phyloP scores from a whole-genome alignment of 2,797 vertebrate genomes.

The Rhynchotus rufescens region DNA sequence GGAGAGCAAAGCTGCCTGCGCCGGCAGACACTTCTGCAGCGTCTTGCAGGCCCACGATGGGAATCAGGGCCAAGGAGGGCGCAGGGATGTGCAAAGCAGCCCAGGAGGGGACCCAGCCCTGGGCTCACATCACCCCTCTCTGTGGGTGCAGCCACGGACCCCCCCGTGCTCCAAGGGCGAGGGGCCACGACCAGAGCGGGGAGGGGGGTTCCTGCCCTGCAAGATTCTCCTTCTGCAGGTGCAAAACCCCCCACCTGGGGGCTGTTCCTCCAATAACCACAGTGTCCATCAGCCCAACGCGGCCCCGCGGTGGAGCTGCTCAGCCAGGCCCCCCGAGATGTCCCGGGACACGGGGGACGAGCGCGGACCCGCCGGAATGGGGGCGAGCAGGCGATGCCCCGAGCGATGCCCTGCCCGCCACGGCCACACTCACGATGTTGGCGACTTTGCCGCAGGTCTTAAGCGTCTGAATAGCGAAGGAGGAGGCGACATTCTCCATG shows the following conservation, averaged over 20 bases:
- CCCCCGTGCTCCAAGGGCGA: background rate
- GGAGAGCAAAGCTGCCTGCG: background rate
- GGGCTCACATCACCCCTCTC: background rate
- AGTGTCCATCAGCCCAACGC: background rate
- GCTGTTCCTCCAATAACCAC: background rate
- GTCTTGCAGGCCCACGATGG: background rate
- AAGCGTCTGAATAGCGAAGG: constrained; percentile 91
- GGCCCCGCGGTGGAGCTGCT: too few species aligned
- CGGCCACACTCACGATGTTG: constrained; percentile 87
- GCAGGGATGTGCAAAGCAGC: too few species aligned
- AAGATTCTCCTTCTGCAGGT: background rate
- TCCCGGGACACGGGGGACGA: too few species aligned
- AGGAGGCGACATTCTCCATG: constrained; percentile 89
- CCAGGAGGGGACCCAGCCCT: background rate
- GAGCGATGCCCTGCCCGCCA: fast-evolving
- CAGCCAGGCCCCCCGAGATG: background rate
- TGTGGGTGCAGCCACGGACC: too few species aligned
- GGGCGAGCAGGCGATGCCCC: background rate
- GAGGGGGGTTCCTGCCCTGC: too few species aligned
- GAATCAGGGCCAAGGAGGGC: too few species aligned
- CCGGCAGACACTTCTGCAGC: background rate
- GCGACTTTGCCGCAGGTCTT: constrained; percentile 87
- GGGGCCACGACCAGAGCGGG: background rate
- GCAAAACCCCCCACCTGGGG: too few species aligned
- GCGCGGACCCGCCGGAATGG: background rate